Percentiles rank a stretch among this genome's conserved stretches.
Conservation (phyloP, 2,888 invertebrate species). For the Drosophila tripunctata region DNA sequence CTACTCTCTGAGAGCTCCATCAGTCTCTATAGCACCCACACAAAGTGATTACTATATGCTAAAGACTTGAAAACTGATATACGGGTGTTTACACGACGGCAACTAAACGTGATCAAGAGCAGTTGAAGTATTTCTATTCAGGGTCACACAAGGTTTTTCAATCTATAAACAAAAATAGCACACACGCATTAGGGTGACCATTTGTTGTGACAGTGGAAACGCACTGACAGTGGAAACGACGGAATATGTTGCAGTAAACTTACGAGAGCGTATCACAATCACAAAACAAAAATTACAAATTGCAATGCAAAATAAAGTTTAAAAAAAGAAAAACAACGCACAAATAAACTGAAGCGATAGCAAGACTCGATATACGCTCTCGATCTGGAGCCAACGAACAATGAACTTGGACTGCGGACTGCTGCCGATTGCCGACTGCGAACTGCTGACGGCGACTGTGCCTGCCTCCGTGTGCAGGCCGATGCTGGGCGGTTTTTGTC, state of each 20-base stretch:
- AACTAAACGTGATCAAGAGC: background rate
- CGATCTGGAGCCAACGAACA: conserved; percentile 67
- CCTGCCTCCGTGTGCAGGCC: conserved; percentile 17
- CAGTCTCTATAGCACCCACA: conserved; percentile 19
- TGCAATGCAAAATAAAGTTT: conserved; percentile 33
- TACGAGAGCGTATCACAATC: conserved; percentile 38
- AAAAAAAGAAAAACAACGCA: conserved; percentile 30
- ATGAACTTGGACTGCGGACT: conserved; percentile 70
- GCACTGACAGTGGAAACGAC: background rate
- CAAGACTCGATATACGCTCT: conserved; percentile 37
- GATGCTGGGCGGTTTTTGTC: conserved; percentile 59
- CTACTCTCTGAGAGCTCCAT: conserved; percentile 22
- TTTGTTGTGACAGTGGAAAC: background rate
- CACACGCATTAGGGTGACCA: background rate
- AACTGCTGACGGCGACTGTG: background rate
- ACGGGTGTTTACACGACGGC: background rate
- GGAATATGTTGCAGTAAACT: conserved; percentile 5
- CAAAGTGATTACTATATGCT: conserved; percentile 2
- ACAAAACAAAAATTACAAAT: conserved; percentile 42
- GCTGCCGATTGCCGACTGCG: conserved; percentile 44
- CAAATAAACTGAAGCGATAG: conserved; percentile 45
- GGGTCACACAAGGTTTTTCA: too few relatives aligned
- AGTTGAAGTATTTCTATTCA: background rate
- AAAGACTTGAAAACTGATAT: background rate
- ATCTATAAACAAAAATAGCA: too few relatives aligned